phyloP scores from a whole-genome alignment of 2,888 invertebrate genomes.

The Acrocyrtus sp. region DNA sequence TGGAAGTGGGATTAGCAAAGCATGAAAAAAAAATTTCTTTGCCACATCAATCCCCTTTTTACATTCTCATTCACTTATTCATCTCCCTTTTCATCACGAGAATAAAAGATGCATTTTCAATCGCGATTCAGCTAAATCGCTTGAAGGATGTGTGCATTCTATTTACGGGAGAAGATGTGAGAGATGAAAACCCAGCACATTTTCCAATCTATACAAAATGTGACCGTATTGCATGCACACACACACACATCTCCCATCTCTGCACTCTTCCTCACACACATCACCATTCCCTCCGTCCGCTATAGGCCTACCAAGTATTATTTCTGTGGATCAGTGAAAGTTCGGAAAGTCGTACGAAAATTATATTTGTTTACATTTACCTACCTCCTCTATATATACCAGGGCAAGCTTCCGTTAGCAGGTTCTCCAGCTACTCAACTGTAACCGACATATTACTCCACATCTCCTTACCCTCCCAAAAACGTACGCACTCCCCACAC shows the following conservation, averaged over 20 bases:
- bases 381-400: background rate
- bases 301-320: background rate
- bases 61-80: conserved; percentile 29
- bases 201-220: background rate
- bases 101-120: conserved; percentile 29
- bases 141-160: conserved; percentile 1
- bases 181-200: conserved; percentile 12
- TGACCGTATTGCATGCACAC: background rate
- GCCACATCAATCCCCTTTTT: background rate
- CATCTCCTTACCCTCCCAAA: too few relatives aligned
- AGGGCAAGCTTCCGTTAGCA: background rate
- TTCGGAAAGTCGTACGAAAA: background rate
- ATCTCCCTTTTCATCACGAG: conserved; percentile 13
- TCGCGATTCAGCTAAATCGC: background rate
- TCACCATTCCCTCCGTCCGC: background rate
- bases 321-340: conserved; percentile 15
- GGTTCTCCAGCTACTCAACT: too few relatives aligned
- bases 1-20: conserved; percentile 26
- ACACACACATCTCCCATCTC: too few relatives aligned
- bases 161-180: conserved; percentile 2
- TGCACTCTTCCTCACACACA: too few relatives aligned
- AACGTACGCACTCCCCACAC: too few relatives aligned
- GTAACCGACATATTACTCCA: too few relatives aligned
- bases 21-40: conserved; percentile 29
- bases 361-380: conserved; percentile 16